Evolutionary conservation across 2,113 vertebrate species (phyloP), one percentile per base, ranked within the genome.

Genomic region (Daboia siamensis): DNA sequence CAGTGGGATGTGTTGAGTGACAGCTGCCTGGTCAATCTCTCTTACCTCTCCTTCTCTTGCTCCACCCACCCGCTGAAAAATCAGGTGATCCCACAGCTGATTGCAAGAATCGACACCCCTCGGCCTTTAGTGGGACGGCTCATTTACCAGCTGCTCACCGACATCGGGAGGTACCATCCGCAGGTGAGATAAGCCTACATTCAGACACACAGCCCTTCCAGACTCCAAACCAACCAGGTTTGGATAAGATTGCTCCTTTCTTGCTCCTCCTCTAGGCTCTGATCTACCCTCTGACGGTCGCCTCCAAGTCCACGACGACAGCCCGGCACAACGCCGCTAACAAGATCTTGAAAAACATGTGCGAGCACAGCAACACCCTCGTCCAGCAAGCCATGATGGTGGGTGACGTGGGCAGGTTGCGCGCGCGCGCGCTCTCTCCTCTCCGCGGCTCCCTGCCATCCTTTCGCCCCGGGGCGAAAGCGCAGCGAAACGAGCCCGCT

Each of bases 301-400:
- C 99, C 29, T 99, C 99, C n/a, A 99, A 99, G 96, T 99, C 99
- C 1, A 99, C 99, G 0, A 99, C 99, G 33, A 99, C 99, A 0
- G 99, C 99, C 88, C 99, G 99, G 0, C 99, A 99, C 97, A 99
- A 99, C 0, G 99, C 99, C 26, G 99, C 99, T 52, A 99, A 99
- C 97, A 99, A 99, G 97, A 99, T 99, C 94, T 94, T 99, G 97
- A 99, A 99, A 97, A 99, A 99, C 96, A 99, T 99, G 99, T 99
- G 99, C 93, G 99, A 99, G 95, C 99, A 99, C 96, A 99, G 99
- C 93, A 99, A 99, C 97, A 99, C 98, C 0, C 97, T 99, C 95
- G 99, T 99, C 24, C 99, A 99, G 96, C 99, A 99, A 96, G 99
- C 99, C 95, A 98, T 99, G 98, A 99, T 99, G 99, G 99, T 99